Evolutionary conservation across 1,140 invertebrate genomes (phyloP).

Genomic region (Archivesica marissinica): DNA sequence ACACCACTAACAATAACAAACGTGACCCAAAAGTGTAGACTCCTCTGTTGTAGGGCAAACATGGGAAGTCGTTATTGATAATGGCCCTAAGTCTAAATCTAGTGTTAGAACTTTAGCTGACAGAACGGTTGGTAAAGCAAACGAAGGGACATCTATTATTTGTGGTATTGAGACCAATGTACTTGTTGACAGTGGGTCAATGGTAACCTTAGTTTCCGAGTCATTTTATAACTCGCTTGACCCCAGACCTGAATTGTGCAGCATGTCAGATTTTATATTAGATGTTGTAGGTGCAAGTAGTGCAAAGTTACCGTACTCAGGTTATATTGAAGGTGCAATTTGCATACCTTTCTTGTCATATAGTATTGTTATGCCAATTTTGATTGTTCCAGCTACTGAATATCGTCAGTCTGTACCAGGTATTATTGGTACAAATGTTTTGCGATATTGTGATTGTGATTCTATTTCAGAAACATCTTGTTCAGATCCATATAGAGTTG

Average conservation of each 20-base stretch:
- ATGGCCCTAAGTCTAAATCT: not conserved
- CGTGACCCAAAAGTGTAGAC: not conserved
- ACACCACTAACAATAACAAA: too few relatives aligned
- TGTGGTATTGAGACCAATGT: not conserved
- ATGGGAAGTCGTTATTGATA: not conserved
- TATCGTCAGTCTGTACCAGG: constrained; percentile 10
- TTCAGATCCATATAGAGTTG: not conserved
- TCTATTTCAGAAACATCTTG: not conserved
- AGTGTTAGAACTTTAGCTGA: constrained; percentile 16
- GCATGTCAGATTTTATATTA: not conserved
- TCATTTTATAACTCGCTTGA: not conserved
- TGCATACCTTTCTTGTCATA: not conserved
- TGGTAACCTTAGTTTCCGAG: constrained; percentile 30
- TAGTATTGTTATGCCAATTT: not conserved
- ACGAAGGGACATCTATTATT: not conserved
- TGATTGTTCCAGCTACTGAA: constrained; percentile 12
- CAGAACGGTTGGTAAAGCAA: constrained; percentile 9
- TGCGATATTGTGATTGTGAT: not conserved
- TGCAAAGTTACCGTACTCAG: not conserved
- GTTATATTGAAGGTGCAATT: constrained; percentile 31
- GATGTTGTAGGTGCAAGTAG: constrained; percentile 45
- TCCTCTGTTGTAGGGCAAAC: not conserved
- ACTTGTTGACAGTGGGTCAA: constrained; percentile 41
- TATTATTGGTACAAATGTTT: constrained; percentile 39
- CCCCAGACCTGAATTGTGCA: not conserved